Conservation (phyloP, 2,888 invertebrate genomes). For the Lepeophtheirus nordmannii region DNA sequence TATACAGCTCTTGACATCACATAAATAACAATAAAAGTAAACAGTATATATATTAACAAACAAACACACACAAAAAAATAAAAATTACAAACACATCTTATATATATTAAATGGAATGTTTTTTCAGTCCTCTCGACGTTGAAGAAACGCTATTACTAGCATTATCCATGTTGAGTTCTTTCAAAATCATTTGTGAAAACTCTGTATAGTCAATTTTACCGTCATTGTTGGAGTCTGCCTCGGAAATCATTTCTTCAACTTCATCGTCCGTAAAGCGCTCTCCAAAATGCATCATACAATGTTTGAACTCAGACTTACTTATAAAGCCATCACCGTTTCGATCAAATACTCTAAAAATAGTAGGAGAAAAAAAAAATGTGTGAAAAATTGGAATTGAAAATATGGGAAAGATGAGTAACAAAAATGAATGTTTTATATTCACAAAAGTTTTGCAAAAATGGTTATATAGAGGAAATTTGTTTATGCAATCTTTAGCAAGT, state of each 20-base stretch:
- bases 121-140: neutral
- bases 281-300: conserved; percentile 24
- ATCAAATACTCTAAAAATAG: conserved; percentile 17
- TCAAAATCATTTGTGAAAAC: conserved; percentile 20
- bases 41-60: no score
- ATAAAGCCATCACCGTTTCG: conserved; percentile 22
- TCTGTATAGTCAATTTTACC: conserved; percentile 22
- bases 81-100: no score
- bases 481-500: no score
- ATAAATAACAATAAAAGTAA: no score
- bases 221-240: conserved; percentile 23
- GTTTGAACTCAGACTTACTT: conserved; percentile 21
- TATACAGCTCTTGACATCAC: no score
- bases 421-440: no score
- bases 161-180: conserved; percentile 20
- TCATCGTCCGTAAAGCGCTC: conserved; percentile 23
- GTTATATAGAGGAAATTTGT: no score
- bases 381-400: no score
- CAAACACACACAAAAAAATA: no score
- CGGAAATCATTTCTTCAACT: conserved; percentile 22
- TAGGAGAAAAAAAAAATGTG: neutral
- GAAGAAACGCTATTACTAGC: neutral
- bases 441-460: no score
- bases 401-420: no score
- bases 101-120: neutral